Conservation (phyloP, 2,888 invertebrate species). For the Pocota personata region DNA sequence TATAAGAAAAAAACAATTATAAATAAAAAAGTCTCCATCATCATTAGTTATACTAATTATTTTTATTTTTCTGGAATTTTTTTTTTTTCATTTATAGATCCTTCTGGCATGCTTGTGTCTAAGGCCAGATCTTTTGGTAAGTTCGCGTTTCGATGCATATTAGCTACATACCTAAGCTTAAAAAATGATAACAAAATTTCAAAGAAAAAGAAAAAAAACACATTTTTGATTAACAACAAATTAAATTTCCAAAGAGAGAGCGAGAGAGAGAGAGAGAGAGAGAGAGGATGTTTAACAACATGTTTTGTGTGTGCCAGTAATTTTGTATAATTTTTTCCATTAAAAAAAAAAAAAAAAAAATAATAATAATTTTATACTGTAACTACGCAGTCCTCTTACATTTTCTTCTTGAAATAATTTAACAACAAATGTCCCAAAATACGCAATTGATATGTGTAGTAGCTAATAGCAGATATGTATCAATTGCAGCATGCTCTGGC, state of each 20-base stretch:
- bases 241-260: not conserved
- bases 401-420: conserved; percentile 56
- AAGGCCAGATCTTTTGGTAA: conserved; percentile 90
- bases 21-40: conserved; percentile 45
- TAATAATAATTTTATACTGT: conserved; percentile 7
- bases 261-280: too few species aligned
- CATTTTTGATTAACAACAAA: conserved; percentile 61
- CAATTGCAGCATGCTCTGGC: conserved; percentile 73
- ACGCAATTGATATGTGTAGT: conserved; percentile 68
- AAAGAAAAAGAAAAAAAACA: conserved; percentile 49
- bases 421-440: conserved; percentile 54
- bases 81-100: conserved; percentile 87
- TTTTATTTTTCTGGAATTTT: conserved; percentile 82
- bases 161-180: conserved; percentile 68
- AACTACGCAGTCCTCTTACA: conserved; percentile 46
- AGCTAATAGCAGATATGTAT: conserved; percentile 56
- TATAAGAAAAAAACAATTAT: conserved; percentile 25
- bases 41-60: conserved; percentile 69
- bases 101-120: conserved; percentile 90
- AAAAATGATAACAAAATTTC: conserved; percentile 62
- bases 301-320: conserved; percentile 65
- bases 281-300: conserved; percentile 44
- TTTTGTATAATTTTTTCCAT: conserved; percentile 37
- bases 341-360: conserved; percentile 14
- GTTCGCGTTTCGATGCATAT: conserved; percentile 83